Evolutionary conservation across 2,113 vertebrate genomes (phyloP).

Genomic region (Dendrocopos noguchii): DNA sequence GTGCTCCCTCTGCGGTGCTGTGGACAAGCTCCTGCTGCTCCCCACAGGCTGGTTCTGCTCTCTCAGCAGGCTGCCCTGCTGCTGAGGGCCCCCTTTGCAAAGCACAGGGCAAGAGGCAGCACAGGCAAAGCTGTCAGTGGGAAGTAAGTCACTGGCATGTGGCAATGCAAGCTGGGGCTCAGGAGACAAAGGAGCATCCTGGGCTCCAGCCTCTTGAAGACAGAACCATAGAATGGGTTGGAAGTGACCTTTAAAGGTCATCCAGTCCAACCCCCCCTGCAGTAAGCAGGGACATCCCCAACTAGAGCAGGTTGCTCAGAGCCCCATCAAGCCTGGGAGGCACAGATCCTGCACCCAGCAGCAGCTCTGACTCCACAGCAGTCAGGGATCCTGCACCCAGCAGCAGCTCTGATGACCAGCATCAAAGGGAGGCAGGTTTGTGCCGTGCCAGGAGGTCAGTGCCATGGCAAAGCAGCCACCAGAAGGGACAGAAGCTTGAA

Average conservation of each 20-base stretch:
- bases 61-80: fast-evolving
- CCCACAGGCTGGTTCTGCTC: fast-evolving
- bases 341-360: too few relatives aligned
- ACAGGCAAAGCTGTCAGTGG: fast-evolving
- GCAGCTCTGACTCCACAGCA: fast-evolving
- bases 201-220: not conserved
- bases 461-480: fast-evolving
- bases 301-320: too few relatives aligned
- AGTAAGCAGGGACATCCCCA: too few relatives aligned
- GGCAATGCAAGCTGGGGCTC: too few relatives aligned
- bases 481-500: too few relatives aligned
- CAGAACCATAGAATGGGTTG: too few relatives aligned
- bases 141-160: fast-evolving
- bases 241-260: too few relatives aligned
- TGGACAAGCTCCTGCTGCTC: not conserved
- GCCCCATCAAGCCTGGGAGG: too few relatives aligned
- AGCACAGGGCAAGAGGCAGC: fast-evolving
- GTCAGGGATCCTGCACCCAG: not conserved
- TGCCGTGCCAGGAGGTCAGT: fast-evolving
- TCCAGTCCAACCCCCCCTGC: too few relatives aligned
- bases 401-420: not conserved
- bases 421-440: not conserved
- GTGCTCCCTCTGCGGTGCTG: fast-evolving
- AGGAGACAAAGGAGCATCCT: fast-evolving
- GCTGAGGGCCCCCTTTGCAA: fast-evolving